Evolutionary conservation across 2,797 vertebrate genomes (phyloP).

Genomic region (Parotocinclus haroldoi): DNA sequence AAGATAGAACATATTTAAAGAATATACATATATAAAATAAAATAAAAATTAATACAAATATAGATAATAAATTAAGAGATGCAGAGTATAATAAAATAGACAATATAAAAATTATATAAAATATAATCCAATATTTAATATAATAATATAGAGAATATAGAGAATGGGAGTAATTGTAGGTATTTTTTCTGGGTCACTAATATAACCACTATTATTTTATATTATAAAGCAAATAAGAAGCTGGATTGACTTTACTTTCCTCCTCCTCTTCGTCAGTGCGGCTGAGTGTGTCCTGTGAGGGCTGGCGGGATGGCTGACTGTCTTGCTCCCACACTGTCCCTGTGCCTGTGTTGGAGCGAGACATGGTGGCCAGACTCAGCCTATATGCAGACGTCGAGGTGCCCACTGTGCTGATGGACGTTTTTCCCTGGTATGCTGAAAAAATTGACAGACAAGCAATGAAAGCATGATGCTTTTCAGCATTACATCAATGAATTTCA

Average conservation of each 20-base stretch:
- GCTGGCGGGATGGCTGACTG: constrained; percentile 93
- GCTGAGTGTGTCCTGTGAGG: constrained; percentile 94
- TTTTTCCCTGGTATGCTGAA: constrained; percentile 97
- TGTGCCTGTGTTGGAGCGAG: constrained; percentile 95
- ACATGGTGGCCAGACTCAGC: constrained; percentile 96
- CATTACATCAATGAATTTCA: no score
- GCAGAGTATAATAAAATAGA: no score
- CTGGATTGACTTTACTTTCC: constrained; percentile 81
- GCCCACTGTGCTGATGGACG: constrained; percentile 93
- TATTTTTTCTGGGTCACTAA: background rate
- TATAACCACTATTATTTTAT: background rate
- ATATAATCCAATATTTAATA: no score
- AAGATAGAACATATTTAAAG: no score
- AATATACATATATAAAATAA: no score
- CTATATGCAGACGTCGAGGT: constrained; percentile 96
- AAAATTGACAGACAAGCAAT: background rate
- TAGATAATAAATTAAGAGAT: no score
- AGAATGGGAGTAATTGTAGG: no score
- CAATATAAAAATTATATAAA: no score
- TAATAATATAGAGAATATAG: no score
- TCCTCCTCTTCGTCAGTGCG: constrained; percentile 96
- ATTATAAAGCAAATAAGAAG: background rate
- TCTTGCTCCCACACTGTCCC: constrained; percentile 98
- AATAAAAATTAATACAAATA: no score
- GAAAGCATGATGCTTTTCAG: background rate